Evolutionary conservation across 2,888 invertebrate genomes (phyloP), one percentile per base, ranked within the genome.

Genomic region (Molanna angustata): DNA sequence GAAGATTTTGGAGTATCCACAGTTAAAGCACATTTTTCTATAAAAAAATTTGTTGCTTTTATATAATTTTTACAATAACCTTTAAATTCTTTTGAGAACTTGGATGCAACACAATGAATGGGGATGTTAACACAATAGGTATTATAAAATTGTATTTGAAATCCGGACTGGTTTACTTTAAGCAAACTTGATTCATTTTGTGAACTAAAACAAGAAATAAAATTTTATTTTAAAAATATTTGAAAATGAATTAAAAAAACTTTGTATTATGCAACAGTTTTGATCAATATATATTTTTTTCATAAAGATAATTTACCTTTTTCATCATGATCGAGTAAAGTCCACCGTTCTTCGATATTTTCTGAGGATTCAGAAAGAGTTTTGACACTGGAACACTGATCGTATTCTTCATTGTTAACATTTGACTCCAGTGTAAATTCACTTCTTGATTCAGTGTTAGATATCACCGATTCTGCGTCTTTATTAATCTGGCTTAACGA

Each of bases 291-390:
- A 35, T 35, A 35, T 13, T 35, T 35, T 13, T 35, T 35, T 35
- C 4, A n/a, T 13, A 6, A 35, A 13, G 13, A 4, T 7, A 35
- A 13, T 9, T 9, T 35, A n/a, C n/a, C n/a, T n/a, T n/a, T n/a
- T n/a, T n/a, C n/a, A n/a, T n/a, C 6, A 14, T 32, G 27, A 33
- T 48, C 40, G n/a, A 35, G 19, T 13, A 49, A 35, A 7, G 49
- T 49, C 49, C 49, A 49, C 20, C 37, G 33, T 46, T 49, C 42
- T 20, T 49, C 49, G 4, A 42, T 14, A 17, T 32, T 13, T 22
- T 49, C 49, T 3, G 49, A 49, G 4, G 35, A 14, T 43, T 49
- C 43, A 7, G 49, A 49, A 6, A 49, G 14, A 20, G 49, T 49
- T 20, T 49, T 42, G n/a, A 49, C 49, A 35, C 49, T 49, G 22